Evolutionary conservation across 2,888 invertebrate species (phyloP).

Genomic region (Chromoteleia sp.): DNA sequence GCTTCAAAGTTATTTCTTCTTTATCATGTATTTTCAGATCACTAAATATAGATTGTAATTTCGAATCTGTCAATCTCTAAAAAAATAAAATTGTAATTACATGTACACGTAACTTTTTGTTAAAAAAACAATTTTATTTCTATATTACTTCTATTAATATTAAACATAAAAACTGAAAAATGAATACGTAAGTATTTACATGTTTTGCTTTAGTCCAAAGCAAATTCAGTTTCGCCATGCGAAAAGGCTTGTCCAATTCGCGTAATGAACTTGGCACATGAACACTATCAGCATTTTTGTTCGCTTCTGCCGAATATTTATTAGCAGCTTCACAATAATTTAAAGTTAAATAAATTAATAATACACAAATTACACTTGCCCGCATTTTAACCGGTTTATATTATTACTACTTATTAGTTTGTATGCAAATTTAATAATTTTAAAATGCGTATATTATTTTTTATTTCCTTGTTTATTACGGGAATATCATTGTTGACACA

Average conservation of each 20-base stretch:
- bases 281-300: conserved; percentile 82
- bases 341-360: conserved; percentile 62
- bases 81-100: no score
- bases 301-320: conserved; percentile 89
- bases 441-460: no score
- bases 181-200: conserved; percentile 85
- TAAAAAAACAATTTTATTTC: not conserved
- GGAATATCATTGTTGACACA: no score
- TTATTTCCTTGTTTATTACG: no score
- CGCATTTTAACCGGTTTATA: conserved; percentile 15
- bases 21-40: conserved; percentile 97
- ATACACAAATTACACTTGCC: conserved; percentile 18
- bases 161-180: no score
- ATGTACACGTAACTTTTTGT: no score
- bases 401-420: no score
- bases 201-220: conserved; percentile 96
- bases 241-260: conserved; percentile 92
- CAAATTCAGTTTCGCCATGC: conserved; percentile 95
- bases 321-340: conserved; percentile 81
- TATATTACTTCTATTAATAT: no score
- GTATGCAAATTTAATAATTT: no score
- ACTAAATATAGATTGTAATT: conserved; percentile 93
- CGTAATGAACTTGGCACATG: conserved; percentile 86
- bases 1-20: conserved; percentile 94
- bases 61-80: conserved; percentile 92